Evolutionary conservation across 2,888 invertebrate species (phyloP), one percentile per base, ranked within the genome.

Genomic region (Stenchaetothrips biformis): DNA sequence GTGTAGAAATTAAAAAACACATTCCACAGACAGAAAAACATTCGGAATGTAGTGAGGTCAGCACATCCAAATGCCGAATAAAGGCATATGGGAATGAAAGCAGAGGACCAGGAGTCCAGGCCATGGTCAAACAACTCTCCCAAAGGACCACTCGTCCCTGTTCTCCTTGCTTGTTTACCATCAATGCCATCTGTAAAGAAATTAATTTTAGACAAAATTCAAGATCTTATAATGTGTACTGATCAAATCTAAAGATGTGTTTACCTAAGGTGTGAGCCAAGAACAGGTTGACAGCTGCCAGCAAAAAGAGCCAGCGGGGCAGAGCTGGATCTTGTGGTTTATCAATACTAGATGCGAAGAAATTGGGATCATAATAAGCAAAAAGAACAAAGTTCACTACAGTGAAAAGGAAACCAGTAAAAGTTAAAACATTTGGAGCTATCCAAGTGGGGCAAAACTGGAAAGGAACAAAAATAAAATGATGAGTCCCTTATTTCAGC

Each of bases 91-190:
- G 99, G 98, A 86, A 99, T 96, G 84, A 99, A 92, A 81, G 97
- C 94, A 0, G 98, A 94, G 9, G 98, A 95, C 92, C 97, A 98
- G 0, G 98, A 98, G 87, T 99, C 99, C 81, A 99, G 89, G 0
- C 99, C 99, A 87, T 99, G 99, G 88, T 99, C 99, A 88, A 99
- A 99, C 78, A 99, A 89, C 88, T 99, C 99, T 8, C 99, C 99
- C 74, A 99, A 88, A 0, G 99, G 99, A 0, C 97, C 95, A 82
- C 95, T 95, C 13, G 96, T 93, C 80, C 95, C 95, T 0, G 99
- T 99, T 81, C 98, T 90, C 78, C 99, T 90, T 0, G 99, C 99
- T 87, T 99, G 99, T 87, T 99, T 99, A 4, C 99, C 99, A 89
- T 99, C 99, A 83, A 97, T 98, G 37, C 99, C 99, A 89, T 99